Evolutionary conservation across 2,888 invertebrate genomes (phyloP), one percentile per base, ranked within the genome.

Genomic region (Dorcus parallelipipedus): DNA sequence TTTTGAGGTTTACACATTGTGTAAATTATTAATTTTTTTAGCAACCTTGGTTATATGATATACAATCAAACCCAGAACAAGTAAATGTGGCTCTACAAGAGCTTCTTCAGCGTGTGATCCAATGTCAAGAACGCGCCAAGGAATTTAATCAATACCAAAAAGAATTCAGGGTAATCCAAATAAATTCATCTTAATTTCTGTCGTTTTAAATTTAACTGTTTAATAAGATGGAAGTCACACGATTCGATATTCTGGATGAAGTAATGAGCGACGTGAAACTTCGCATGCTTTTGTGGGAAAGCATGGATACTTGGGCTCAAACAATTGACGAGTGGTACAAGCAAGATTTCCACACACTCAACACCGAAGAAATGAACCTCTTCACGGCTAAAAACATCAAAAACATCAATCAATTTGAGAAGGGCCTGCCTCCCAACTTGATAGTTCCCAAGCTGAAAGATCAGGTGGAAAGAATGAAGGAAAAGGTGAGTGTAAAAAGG

Each of bases 91-190:
- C 84, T 7, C 79, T 95, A 4, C 83, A 84, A 5, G 84, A 84
- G 2, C 78, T 94, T 0, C 78, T 84, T 58, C 83, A 84, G 1
- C 84, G 84, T 61, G 80, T 95, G 20, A 77, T 78, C 9, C 83
- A 78, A 0, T 88, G 89, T 61, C 84, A 87, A 52, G 81, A 83
- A n/a, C 80, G 82, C 57, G 91, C 93, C 1, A 86, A 84, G 54
- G 87, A 90, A 69, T 93, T 88, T 72, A 86, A 90, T 63, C 83
- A 84, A 1, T 90, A 91, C 80, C 95, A 95, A 76, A 93, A 90
- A 74, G 86, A 89, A 71, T 93, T 95, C 71, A 89, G 90, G 81
- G 91, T 91, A 76, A 65, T 61, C 63, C 38, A 40, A 52, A 9
- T 33, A 3, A 40, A 40, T 2, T 2, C n/a, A 38, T 42, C 17